These are phyloP conservation scores for Corvus moneduloides DNA, from an alignment of 2,113 vertebrate genomes.

Conservation along the genomic window DNA sequence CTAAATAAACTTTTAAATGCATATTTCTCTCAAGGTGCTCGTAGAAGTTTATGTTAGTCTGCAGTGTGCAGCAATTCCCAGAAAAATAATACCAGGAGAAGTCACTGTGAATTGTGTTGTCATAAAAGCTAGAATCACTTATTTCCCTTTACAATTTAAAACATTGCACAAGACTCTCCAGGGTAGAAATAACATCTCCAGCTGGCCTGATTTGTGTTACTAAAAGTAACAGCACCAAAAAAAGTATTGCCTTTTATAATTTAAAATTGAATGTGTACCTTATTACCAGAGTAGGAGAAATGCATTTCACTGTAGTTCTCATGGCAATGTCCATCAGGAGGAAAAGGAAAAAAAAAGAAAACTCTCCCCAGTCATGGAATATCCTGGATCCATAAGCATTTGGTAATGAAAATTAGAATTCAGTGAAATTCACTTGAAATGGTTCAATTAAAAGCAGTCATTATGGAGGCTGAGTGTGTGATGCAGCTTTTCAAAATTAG, in stretches of 20 bases:
- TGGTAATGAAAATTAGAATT: background rate
- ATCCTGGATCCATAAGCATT: background rate
- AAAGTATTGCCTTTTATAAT: background rate
- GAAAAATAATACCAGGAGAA: constrained; percentile 38
- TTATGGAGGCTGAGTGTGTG: background rate
- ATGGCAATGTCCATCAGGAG: background rate
- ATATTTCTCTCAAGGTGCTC: constrained; percentile 45
- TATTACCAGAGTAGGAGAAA: background rate
- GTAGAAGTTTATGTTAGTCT: constrained; percentile 20
- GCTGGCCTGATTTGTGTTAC: constrained; percentile 2
- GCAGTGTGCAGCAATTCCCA: constrained; percentile 23
- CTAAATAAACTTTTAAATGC: constrained; percentile 52
- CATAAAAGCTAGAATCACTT: constrained; percentile 37
- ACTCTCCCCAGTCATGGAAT: background rate
- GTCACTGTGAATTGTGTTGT: constrained; percentile 40
- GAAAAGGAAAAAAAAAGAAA: background rate
- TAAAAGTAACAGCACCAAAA: background rate
- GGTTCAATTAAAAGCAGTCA: background rate
- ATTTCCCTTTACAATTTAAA: constrained; percentile 43
- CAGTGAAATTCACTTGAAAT: background rate
- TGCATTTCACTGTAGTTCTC: background rate
- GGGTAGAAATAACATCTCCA: constrained; percentile 23
- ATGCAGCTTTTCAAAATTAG: background rate
- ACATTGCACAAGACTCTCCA: background rate
- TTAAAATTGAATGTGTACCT: background rate